Conservation (phyloP, 37 sponge, comb jelly and placozoan genomes). For the Axinella damicornis region DNA sequence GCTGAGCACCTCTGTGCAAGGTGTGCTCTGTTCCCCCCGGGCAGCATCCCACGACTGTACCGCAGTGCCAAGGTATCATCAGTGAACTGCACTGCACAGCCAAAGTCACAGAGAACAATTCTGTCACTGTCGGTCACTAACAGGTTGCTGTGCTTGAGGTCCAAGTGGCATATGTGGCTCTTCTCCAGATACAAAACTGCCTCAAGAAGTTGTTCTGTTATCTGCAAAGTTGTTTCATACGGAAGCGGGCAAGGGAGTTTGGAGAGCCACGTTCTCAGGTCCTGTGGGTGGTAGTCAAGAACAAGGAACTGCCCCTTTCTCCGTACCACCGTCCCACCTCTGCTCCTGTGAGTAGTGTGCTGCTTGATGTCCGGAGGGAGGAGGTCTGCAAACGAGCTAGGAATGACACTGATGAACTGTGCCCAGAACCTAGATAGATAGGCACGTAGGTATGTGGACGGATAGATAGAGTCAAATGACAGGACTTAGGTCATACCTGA, state of each 20-base stretch:
- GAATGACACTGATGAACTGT: conserved; percentile 85
- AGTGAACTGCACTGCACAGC: conserved; percentile 80
- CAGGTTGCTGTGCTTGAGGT: conserved; percentile 77
- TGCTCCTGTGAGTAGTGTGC: conserved; percentile 33
- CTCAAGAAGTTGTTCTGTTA: conserved; percentile 44
- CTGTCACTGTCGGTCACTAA: conserved; percentile 50
- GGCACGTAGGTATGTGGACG: too few species aligned
- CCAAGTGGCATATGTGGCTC: conserved; percentile 66
- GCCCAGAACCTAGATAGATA: conserved; percentile 81
- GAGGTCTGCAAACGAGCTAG: conserved; percentile 46
- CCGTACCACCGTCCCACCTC: conserved; percentile 21
- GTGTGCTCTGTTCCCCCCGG: conserved; percentile 84
- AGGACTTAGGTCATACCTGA: too few species aligned
- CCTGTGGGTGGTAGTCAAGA: conserved; percentile 62
- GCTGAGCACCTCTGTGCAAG: conserved; percentile 73
- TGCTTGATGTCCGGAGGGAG: conserved; percentile 32
- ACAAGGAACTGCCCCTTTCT: conserved; percentile 79
- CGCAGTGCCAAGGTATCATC: conserved; percentile 34
- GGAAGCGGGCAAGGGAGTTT: conserved; percentile 23
- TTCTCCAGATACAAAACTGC: conserved; percentile 49
- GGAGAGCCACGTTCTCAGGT: conserved; percentile 35
- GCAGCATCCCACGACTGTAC: conserved; percentile 52
- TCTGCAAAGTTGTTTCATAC: conserved; percentile 10
- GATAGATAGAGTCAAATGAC: too few species aligned
- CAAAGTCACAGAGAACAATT: conserved; percentile 83